phyloP scores from a whole-genome alignment of 2,113 vertebrate genomes.

The Todiramphus saurophagus region DNA sequence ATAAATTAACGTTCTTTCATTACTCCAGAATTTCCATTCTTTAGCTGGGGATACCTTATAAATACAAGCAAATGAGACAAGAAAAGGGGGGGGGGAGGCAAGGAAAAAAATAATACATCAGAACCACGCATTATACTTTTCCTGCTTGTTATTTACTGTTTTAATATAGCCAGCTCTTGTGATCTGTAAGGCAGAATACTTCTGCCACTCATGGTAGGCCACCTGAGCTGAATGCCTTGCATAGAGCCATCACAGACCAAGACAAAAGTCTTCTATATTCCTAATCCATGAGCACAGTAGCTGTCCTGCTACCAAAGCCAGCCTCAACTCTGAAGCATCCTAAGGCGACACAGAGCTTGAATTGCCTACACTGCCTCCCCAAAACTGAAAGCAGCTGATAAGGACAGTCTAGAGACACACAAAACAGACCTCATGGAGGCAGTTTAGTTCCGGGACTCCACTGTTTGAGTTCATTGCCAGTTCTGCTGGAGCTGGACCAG shows the following conservation, averaged over 20 bases:
- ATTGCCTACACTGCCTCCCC: neutral
- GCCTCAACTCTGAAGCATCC: neutral
- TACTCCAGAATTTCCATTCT: neutral
- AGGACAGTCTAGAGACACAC: neutral
- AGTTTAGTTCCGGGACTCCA: neutral
- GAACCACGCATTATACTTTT: neutral
- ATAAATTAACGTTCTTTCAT: neutral
- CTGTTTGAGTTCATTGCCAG: neutral
- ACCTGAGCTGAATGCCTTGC: neutral
- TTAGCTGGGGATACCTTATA: neutral
- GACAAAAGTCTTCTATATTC: neutral
- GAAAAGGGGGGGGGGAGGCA: too few species aligned
- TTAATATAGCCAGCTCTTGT: neutral
- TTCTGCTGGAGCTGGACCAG: neutral
- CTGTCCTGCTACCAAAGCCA: neutral
- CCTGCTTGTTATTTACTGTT: neutral
- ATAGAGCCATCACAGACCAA: neutral
- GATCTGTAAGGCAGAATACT: neutral
- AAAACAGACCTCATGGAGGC: neutral
- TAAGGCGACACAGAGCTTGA: neutral
- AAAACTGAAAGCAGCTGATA: neutral
- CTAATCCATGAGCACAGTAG: neutral
- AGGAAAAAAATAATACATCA: neutral
- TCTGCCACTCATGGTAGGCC: neutral
- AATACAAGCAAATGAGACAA: neutral